Conservation (phyloP, 2,888 invertebrate genomes). For the Mycalesis mineus region DNA sequence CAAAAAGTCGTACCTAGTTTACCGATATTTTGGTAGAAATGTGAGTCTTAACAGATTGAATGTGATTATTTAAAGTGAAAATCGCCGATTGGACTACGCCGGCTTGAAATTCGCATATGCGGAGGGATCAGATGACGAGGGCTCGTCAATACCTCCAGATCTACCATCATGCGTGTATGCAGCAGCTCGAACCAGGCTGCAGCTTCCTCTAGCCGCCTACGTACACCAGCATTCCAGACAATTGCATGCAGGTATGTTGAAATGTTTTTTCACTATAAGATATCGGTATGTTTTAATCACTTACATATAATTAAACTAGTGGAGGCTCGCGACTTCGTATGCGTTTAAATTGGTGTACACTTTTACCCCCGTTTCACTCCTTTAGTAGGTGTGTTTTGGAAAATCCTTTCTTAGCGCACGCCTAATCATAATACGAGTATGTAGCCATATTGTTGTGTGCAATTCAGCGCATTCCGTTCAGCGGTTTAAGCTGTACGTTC, state of each 20-base stretch:
- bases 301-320: too few relatives aligned
- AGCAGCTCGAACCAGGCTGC: slow-evolving; percentile 70
- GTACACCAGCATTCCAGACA: slow-evolving; percentile 69
- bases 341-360: too few relatives aligned
- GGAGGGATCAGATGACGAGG: slow-evolving; percentile 74
- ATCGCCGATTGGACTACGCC: slow-evolving; percentile 59
- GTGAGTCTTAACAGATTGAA: background rate
- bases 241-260: slow-evolving; percentile 53
- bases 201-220: slow-evolving; percentile 66
- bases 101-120: slow-evolving; percentile 64
- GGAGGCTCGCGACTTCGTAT: too few relatives aligned
- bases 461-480: too few relatives aligned
- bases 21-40: background rate
- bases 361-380: too few relatives aligned
- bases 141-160: slow-evolving; percentile 79
- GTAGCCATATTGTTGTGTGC: too few relatives aligned
- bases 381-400: too few relatives aligned
- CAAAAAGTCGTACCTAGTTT: background rate
- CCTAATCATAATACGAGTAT: too few relatives aligned
- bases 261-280: background rate
- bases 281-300: too few relatives aligned
- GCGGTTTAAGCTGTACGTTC: too few relatives aligned
- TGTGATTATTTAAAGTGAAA: slow-evolving; percentile 43
- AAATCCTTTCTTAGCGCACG: too few relatives aligned
- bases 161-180: slow-evolving; percentile 90